A percentile compares a stretch with the other conserved stretches of the same genome.
phyloP scores from a whole-genome alignment of 2,113 vertebrate genomes.

The Opisthocomus hoazin region DNA sequence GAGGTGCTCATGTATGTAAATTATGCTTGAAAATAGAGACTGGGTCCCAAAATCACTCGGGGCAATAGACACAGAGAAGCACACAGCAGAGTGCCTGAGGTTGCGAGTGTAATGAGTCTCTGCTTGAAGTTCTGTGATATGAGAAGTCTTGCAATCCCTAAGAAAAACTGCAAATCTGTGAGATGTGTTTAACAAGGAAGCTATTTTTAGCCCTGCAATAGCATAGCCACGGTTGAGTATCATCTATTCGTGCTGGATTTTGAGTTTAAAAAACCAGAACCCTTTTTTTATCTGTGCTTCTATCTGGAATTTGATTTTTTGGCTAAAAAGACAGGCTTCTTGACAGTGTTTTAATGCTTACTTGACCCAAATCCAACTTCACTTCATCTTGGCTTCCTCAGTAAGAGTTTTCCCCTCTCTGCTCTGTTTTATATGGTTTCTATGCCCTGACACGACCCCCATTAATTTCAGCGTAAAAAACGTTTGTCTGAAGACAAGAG shows the following conservation, averaged over 20 bases:
- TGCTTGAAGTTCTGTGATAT: neutral
- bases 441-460: conserved; percentile 69
- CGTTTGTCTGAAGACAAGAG: conserved; percentile 51
- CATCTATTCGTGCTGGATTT: neutral
- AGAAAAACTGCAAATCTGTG: neutral
- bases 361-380: neutral
- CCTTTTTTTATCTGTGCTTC: neutral
- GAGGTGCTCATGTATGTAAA: neutral
- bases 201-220: neutral
- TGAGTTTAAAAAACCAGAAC: neutral
- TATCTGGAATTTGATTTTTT: neutral
- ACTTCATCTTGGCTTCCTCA: neutral
- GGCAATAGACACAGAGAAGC: neutral
- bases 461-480: conserved; percentile 71
- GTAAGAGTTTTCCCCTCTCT: neutral
- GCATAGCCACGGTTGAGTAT: neutral
- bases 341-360: neutral
- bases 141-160: neutral
- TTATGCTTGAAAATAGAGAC: neutral
- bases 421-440: conserved; percentile 31
- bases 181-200: neutral
- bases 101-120: too few relatives aligned
- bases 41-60: neutral
- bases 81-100: neutral
- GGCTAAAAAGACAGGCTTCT: neutral